Percentiles rank a stretch among this genome's conserved stretches.
Conservation (phyloP, 2,888 invertebrate genomes). For the Busseola fusca region DNA sequence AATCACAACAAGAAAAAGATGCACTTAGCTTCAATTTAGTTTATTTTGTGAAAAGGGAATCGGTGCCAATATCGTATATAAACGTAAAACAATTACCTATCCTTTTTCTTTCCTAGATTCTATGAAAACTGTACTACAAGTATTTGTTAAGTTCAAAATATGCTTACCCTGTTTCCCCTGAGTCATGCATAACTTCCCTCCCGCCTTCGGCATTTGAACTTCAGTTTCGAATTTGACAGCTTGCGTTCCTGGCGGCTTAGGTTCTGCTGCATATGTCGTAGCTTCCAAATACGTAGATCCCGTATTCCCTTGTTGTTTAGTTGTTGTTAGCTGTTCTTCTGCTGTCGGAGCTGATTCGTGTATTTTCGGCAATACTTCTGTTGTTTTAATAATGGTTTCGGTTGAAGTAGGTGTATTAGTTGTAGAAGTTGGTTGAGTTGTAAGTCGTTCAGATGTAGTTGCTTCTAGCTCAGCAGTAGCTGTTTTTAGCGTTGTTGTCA, state of each 20-base stretch:
- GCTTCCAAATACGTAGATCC: conserved; percentile 15
- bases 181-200: conserved; percentile 65
- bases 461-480: neutral
- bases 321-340: neutral
- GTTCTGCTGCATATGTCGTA: conserved; percentile 32
- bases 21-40: no score
- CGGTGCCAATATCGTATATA: no score
- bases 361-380: neutral
- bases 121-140: no score
- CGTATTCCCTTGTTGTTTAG: neutral
- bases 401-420: neutral
- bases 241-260: conserved; percentile 57
- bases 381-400: neutral
- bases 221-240: conserved; percentile 26
- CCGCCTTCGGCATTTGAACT: conserved; percentile 46
- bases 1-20: no score
- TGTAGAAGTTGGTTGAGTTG: neutral
- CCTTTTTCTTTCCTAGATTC: no score
- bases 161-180: conserved; percentile 64
- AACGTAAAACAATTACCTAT: no score
- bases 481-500: neutral
- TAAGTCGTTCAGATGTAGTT: neutral
- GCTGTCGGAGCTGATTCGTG: neutral
- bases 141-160: no score
- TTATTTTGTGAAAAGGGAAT: no score